Evolutionary conservation across 2,113 vertebrate genomes (phyloP).

Genomic region (Oreochromis aureus): DNA sequence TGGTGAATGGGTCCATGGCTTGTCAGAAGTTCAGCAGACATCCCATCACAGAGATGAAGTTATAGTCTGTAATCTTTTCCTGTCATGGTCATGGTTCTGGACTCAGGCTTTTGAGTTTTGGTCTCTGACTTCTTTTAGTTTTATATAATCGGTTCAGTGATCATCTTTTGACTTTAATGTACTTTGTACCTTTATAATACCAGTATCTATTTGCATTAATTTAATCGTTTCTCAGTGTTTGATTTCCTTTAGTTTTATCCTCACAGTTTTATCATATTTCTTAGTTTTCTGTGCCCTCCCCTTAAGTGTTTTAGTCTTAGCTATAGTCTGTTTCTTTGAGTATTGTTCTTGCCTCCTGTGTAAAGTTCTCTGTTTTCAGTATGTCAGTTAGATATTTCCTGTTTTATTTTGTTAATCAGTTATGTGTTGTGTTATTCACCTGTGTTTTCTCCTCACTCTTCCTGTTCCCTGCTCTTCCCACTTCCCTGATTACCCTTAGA

Average conservation of each 20-base stretch:
- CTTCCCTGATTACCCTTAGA: neutral
- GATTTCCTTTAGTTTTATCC: neutral
- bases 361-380: neutral
- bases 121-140: neutral
- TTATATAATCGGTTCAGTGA: neutral
- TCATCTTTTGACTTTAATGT: neutral
- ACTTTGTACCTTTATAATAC: neutral
- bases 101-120: neutral
- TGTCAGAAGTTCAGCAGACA: neutral
- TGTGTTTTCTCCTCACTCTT: neutral
- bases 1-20: neutral
- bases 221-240: neutral
- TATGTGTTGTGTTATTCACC: neutral
- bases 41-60: neutral
- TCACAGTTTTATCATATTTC: neutral
- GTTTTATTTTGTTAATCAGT: neutral
- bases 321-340: neutral
- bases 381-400: neutral
- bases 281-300: neutral
- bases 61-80: neutral
- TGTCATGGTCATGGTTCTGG: neutral
- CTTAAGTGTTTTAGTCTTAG: neutral
- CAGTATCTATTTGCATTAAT: neutral
- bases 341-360: neutral
- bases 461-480: neutral